Evolutionary conservation across 1,140 invertebrate genomes (phyloP), one percentile per base, ranked within the genome.

Genomic region (Heterodera carotae): DNA sequence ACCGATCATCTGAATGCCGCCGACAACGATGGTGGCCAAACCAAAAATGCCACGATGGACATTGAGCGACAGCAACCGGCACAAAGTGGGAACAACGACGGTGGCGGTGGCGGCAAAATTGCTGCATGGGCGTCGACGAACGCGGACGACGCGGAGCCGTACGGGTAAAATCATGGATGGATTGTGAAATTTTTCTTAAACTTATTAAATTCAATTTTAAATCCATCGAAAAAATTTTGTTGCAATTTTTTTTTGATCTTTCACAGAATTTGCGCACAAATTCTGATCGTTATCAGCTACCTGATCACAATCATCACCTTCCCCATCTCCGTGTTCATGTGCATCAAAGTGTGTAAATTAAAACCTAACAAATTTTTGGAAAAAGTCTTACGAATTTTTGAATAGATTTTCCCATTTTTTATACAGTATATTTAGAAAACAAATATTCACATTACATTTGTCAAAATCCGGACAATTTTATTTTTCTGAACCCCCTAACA

Each of bases 251-350:
- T 10, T 33, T 56, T 25, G 18, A 27, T 59, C 34, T 64, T 56
- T 66, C n/a, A 4, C 25, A 74, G 72, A 64, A 33, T 64, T 25
- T 74, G 72, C 59, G 72, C 72, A 18, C 22, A 74, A 25, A 74
- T 96, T 69, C 90, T 97, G 31, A 93, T 93, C 43, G 90, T 90
- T 22, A 87, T 97, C 39, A 94, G 94, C 12, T 94, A 94, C 92
- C 84, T 93, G 5, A 82, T 96, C n/a, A 93, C 96, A 33, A 88
- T 93, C 34, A 81, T 93, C 22, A 97, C 94, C 0, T 92, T 97
- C 90, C 95, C 95, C 0, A 95, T 97, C 86, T 96, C 94, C 4
- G 90, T 97, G 0, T 93, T 94, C 86, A 91, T 96, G 31, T 96
- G 94, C 86, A 95, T 97, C 85, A 96, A 97, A 92, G 94, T 96